These are phyloP conservation scores for Lynx canadensis DNA, from an alignment of 2,113 vertebrate species.

Conservation along the genomic window DNA sequence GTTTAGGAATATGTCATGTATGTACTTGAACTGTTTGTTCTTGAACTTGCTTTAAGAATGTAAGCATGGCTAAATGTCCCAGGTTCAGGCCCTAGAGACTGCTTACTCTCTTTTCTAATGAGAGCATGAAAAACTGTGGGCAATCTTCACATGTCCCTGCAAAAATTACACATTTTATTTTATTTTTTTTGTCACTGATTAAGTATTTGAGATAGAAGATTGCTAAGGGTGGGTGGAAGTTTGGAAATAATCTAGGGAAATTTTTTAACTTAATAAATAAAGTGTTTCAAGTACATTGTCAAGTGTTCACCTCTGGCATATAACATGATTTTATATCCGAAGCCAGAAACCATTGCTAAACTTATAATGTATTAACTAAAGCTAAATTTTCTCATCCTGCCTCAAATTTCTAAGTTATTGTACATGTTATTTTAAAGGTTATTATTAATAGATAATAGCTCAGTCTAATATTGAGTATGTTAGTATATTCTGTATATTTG, in stretches of 20 bases:
- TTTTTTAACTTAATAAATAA: conserved; percentile 1
- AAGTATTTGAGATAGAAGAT: not conserved
- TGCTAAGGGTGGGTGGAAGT: not conserved
- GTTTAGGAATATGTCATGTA: conserved; percentile 78
- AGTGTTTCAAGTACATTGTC: not conserved
- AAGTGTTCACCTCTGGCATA: not conserved
- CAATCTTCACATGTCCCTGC: conserved; percentile 36
- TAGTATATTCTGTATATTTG: not conserved
- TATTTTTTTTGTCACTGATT: not conserved
- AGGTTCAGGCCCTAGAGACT: conserved; percentile 1
- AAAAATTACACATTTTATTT: conserved; percentile 56
- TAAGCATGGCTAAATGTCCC: conserved; percentile 25
- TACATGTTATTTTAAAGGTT: not conserved
- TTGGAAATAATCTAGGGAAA: not conserved
- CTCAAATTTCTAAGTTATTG: not conserved
- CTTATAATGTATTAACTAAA: not conserved
- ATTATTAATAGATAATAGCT: not conserved
- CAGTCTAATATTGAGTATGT: not conserved
- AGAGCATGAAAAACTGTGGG: conserved; percentile 52
- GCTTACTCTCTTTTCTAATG: not conserved
- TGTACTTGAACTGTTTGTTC: conserved; percentile 84
- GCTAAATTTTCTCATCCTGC: not conserved
- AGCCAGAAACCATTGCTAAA: not conserved
- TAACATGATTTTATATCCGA: not conserved
- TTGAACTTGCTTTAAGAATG: conserved; percentile 71